Evolutionary conservation across 1,140 invertebrate genomes (phyloP).

Genomic region (Drosophila funebris): DNA sequence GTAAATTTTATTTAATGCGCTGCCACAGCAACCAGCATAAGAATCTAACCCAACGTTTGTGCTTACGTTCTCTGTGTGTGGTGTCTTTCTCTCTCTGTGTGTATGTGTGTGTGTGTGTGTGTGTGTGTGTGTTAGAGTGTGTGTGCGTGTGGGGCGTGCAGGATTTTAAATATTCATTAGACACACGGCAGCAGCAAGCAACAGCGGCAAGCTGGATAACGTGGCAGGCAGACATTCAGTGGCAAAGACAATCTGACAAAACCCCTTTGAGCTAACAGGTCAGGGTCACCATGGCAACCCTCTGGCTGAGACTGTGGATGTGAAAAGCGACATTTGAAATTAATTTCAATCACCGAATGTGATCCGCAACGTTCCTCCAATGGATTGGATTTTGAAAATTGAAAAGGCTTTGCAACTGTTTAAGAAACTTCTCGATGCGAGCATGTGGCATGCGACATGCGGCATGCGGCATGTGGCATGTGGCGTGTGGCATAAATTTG

Average conservation of each 20-base stretch:
- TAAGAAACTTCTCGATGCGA: conserved; percentile 18
- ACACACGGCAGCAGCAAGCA: conserved; percentile 23
- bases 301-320: neutral
- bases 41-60: neutral
- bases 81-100: too few species aligned
- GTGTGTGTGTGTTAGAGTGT: conserved; percentile 20
- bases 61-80: neutral
- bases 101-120: neutral
- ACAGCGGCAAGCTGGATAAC: conserved; percentile 31
- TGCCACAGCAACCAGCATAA: conserved; percentile 54
- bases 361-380: conserved; percentile 37
- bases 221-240: conserved; percentile 24
- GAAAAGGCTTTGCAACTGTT: conserved; percentile 35
- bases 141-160: conserved; percentile 46
- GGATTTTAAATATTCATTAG: conserved; percentile 79
- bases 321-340: conserved; percentile 78
- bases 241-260: conserved; percentile 25
- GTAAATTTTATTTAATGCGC: conserved; percentile 66
- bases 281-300: conserved; percentile 40
- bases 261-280: conserved; percentile 29
- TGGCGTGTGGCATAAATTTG: neutral
- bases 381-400: conserved; percentile 50
- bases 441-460: neutral
- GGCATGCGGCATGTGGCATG: too few species aligned
- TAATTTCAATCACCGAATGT: conserved; percentile 78